Percentiles rank a stretch among this genome's conserved stretches.
Evolutionary conservation across 2,113 vertebrate species (phyloP).

Genomic region (Todiramphus saurophagus): DNA sequence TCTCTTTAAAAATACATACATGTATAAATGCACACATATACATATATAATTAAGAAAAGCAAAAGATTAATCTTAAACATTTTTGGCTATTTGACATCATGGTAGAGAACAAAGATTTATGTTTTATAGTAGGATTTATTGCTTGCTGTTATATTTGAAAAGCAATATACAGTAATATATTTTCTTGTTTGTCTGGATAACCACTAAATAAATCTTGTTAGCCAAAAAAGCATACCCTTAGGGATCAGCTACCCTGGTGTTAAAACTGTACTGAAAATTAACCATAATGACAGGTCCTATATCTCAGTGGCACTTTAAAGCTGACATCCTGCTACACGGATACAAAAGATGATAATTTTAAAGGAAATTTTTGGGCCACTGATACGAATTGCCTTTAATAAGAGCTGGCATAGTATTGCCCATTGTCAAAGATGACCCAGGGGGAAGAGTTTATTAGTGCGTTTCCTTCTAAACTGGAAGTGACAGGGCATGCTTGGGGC

Average conservation of each 20-base stretch:
- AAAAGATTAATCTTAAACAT: neutral
- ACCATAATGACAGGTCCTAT: slow-evolving; percentile 83
- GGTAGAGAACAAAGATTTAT: slow-evolving; percentile 23
- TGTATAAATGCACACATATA: fast-evolving
- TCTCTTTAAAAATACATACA: neutral
- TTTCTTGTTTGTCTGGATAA: slow-evolving; percentile 75
- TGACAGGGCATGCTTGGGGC: slow-evolving; percentile 83
- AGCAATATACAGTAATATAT: slow-evolving; percentile 53
- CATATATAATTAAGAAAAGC: neutral
- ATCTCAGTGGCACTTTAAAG: slow-evolving; percentile 85
- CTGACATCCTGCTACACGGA: slow-evolving; percentile 81
- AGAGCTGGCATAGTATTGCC: slow-evolving; percentile 84
- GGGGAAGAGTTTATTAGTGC: slow-evolving; percentile 87
- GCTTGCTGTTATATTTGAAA: slow-evolving; percentile 63
- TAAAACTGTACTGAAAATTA: slow-evolving; percentile 83
- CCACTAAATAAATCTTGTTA: slow-evolving; percentile 79
- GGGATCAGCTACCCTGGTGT: slow-evolving; percentile 71
- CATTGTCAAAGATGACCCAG: slow-evolving; percentile 84
- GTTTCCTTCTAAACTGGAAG: slow-evolving; percentile 80
- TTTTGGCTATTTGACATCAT: slow-evolving; percentile 5
- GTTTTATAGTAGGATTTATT: slow-evolving; percentile 22
- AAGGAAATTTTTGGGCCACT: slow-evolving; percentile 88
- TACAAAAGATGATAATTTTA: slow-evolving; percentile 89
- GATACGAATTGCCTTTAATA: slow-evolving; percentile 86
- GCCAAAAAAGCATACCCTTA: slow-evolving; percentile 65